These are phyloP conservation scores for Myiopsitta monachus DNA, from an alignment of 2,113 vertebrate genomes.

Conservation along the genomic window DNA sequence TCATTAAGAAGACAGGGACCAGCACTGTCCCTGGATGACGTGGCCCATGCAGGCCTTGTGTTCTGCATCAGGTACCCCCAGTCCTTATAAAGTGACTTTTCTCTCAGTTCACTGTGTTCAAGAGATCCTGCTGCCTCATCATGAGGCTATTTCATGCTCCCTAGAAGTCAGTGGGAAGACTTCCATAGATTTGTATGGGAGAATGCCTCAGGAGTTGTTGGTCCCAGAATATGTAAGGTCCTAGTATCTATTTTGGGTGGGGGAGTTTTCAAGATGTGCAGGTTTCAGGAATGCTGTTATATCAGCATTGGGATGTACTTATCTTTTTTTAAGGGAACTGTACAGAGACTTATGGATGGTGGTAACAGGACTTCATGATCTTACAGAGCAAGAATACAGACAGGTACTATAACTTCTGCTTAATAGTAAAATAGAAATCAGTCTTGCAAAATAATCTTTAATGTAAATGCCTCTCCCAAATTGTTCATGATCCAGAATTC, in stretches of 20 bases:
- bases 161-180: neutral
- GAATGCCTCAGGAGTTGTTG: neutral
- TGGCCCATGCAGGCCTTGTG: neutral
- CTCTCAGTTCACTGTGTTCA: neutral
- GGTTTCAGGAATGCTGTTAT: neutral
- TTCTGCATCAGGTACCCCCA: neutral
- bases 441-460: neutral
- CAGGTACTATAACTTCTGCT: slow-evolving; percentile 33
- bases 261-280: neutral
- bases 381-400: slow-evolving; percentile 3
- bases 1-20: neutral
- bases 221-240: neutral
- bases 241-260: neutral
- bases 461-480: neutral
- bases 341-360: slow-evolving; percentile 24
- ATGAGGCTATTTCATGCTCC: neutral
- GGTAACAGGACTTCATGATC: slow-evolving; percentile 41
- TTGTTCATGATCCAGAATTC: neutral
- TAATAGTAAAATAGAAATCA: neutral
- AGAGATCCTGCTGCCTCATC: too few species aligned
- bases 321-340: neutral
- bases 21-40: neutral
- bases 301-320: neutral
- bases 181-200: neutral
- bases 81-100: neutral